phyloP scores from a whole-genome alignment of 2,888 invertebrate species.

The Spilosoma lubricipeda region DNA sequence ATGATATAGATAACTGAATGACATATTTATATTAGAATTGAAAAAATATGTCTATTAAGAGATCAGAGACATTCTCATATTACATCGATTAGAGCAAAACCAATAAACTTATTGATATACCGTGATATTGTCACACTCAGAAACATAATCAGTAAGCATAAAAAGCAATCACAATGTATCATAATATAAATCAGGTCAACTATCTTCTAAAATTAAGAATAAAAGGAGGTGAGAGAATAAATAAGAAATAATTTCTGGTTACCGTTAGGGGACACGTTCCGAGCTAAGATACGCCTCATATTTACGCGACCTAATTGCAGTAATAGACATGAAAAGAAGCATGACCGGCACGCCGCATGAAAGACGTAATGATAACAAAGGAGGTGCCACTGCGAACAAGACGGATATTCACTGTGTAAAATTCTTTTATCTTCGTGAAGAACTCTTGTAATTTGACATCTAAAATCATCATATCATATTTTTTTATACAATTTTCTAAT shows the following conservation, averaged over 20 bases:
- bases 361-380: slow-evolving; percentile 23
- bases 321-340: slow-evolving; percentile 1
- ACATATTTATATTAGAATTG: too few relatives aligned
- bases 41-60: too few relatives aligned
- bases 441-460: neutral
- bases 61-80: too few relatives aligned
- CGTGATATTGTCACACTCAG: too few relatives aligned
- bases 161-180: neutral
- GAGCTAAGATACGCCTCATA: neutral
- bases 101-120: too few relatives aligned
- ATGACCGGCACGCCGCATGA: slow-evolving; percentile 21
- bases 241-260: neutral
- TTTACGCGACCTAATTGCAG: slow-evolving; percentile 6
- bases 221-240: neutral
- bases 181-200: neutral
- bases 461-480: neutral
- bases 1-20: too few relatives aligned
- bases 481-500: neutral
- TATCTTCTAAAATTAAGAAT: neutral
- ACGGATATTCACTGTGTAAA: neutral
- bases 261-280: neutral
- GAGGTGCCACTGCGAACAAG: neutral
- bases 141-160: too few relatives aligned
- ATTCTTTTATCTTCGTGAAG: neutral
- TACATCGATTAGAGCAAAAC: too few relatives aligned